Conservation (phyloP, 2,113 vertebrate genomes). For the Strix uralensis region DNA sequence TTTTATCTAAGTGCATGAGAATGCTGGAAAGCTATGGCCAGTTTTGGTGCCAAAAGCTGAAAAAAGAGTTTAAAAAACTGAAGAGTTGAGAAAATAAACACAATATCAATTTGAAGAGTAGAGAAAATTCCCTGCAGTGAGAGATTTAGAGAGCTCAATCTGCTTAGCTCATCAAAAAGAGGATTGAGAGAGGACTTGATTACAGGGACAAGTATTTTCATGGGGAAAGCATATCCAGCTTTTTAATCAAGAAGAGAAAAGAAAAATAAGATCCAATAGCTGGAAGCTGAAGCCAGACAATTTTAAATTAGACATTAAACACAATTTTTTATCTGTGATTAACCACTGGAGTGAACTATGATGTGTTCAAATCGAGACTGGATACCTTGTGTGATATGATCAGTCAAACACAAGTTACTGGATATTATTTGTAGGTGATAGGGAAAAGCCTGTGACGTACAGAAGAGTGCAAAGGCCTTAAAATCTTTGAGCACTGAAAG, state of each 20-base stretch:
- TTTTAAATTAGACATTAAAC: constrained; percentile 46
- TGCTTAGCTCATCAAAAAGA: constrained; percentile 66
- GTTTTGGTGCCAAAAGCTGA: background rate
- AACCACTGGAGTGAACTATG: background rate
- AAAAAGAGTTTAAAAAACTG: background rate
- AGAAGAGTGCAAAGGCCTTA: background rate
- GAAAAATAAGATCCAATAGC: constrained; percentile 8
- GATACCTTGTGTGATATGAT: background rate
- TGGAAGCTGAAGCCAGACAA: background rate
- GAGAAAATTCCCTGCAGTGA: constrained; percentile 31
- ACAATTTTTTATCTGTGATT: background rate
- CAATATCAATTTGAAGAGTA: constrained; percentile 39
- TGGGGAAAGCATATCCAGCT: constrained; percentile 20
- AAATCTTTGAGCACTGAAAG: background rate
- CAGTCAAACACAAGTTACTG: background rate
- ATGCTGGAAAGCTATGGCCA: background rate
- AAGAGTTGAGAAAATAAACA: constrained; percentile 12
- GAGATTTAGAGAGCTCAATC: constrained; percentile 53
- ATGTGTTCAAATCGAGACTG: background rate
- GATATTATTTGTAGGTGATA: background rate
- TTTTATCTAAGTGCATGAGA: background rate
- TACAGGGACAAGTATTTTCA: constrained; percentile 49
- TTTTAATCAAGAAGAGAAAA: constrained; percentile 55
- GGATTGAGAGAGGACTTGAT: constrained; percentile 62
- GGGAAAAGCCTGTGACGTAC: background rate